Conservation (phyloP, 2,888 invertebrate species). For the Yponomeuta malinellus region DNA sequence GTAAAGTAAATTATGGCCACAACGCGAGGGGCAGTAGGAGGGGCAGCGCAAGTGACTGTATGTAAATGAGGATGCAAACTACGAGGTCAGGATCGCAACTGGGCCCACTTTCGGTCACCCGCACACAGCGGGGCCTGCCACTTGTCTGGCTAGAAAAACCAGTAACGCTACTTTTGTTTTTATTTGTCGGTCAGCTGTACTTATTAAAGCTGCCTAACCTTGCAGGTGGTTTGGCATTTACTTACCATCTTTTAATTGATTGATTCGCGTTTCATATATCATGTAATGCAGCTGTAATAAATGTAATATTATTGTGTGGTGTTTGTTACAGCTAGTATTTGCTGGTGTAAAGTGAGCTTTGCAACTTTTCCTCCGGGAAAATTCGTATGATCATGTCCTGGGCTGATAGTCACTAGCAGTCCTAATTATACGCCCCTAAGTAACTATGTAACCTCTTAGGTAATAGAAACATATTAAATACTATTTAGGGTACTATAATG, state of each 20-base stretch:
- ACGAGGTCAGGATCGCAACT: constrained; percentile 56
- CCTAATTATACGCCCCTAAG: too few species aligned
- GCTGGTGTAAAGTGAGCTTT: too few species aligned
- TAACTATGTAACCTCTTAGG: too few species aligned
- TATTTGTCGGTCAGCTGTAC: constrained; percentile 37
- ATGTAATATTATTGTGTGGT: constrained; percentile 2
- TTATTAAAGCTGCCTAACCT: not conserved
- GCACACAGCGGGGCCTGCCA: constrained; percentile 41
- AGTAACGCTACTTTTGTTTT: constrained; percentile 67
- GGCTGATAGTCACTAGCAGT: too few species aligned
- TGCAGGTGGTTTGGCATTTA: not conserved
- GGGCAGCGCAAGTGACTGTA: not conserved
- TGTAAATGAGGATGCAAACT: constrained; percentile 30
- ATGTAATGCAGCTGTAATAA: not conserved
- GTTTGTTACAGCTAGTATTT: too few species aligned
- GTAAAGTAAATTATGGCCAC: too few species aligned
- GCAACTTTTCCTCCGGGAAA: too few species aligned
- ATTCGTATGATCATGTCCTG: too few species aligned
- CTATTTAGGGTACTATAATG: too few species aligned
- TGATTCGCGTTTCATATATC: not conserved
- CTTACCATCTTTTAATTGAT: not conserved
- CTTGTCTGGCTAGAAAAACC: constrained; percentile 61
- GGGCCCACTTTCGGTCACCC: constrained; percentile 38
- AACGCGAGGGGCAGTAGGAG: too few species aligned
- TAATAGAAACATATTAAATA: too few species aligned